Percentiles rank a stretch among this genome's conserved stretches.
Conservation (phyloP, 2,888 invertebrate species). For the Timema podura region DNA sequence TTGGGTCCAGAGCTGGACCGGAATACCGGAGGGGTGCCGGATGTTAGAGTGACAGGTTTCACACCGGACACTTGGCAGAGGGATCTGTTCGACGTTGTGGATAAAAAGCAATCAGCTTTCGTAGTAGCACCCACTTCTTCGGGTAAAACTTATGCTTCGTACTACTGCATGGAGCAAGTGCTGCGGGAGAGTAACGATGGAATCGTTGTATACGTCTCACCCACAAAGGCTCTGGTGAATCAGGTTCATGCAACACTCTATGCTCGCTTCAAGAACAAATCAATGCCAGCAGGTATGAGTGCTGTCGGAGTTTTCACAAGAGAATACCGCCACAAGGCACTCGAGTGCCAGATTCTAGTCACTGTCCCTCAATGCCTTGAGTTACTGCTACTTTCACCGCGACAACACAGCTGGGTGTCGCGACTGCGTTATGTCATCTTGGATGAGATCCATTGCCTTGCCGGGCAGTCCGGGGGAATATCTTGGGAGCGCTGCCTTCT, state of each 20-base stretch:
- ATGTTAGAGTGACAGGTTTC: conserved; percentile 35
- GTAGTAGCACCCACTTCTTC: conserved; percentile 44
- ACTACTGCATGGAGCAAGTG: conserved; percentile 44
- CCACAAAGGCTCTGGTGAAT: conserved; percentile 41
- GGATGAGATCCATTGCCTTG: conserved; percentile 36
- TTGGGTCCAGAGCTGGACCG: conserved; percentile 32
- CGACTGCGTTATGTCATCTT: conserved; percentile 34
- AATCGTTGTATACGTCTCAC: conserved; percentile 43
- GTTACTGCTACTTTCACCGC: conserved; percentile 34
- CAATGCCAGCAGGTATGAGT: conserved; percentile 31
- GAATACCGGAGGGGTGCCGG: conserved; percentile 26
- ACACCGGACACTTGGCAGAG: conserved; percentile 43
- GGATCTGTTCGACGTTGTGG: conserved; percentile 41
- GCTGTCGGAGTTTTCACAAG: conserved; percentile 35
- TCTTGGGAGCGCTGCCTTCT: conserved; percentile 34
- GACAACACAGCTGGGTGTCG: conserved; percentile 31
- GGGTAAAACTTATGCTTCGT: conserved; percentile 44
- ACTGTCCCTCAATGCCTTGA: conserved; percentile 36
- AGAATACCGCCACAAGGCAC: conserved; percentile 31
- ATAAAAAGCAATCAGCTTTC: conserved; percentile 41
- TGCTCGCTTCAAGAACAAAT: conserved; percentile 32
- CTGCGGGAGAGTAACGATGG: conserved; percentile 40
- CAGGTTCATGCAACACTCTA: conserved; percentile 35
- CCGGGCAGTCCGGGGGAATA: conserved; percentile 32
- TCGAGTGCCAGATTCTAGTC: conserved; percentile 33